These are phyloP conservation scores for Sminthurides aquaticus DNA, from an alignment of 2,888 invertebrate species.

Conservation along the genomic window DNA sequence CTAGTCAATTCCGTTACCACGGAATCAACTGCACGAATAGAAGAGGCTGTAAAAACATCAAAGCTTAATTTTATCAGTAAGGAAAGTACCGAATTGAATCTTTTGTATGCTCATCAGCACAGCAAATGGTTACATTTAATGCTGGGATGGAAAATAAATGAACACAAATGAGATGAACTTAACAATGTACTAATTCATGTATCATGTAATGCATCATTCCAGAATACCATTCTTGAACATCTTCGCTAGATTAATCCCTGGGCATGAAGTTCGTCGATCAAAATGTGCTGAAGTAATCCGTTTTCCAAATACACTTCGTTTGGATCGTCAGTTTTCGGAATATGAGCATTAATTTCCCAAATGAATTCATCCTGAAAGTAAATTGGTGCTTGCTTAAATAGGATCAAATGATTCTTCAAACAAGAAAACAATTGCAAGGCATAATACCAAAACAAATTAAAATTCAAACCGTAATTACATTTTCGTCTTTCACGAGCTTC, in stretches of 20 bases:
- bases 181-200: background rate
- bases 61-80: slow-evolving; percentile 15
- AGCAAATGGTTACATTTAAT: slow-evolving; percentile 28
- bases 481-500: background rate
- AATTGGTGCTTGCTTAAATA: no score
- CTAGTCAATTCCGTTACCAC: slow-evolving; percentile 15
- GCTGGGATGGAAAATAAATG: slow-evolving; percentile 25
- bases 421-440: no score
- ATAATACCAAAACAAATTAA: no score
- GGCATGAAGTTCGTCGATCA: background rate
- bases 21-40: background rate
- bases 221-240: background rate
- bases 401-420: no score
- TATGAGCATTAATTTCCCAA: background rate
- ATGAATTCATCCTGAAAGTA: background rate
- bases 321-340: background rate
- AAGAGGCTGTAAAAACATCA: background rate
- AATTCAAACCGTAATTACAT: no score
- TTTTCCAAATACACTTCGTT: background rate
- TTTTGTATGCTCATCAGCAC: slow-evolving; percentile 28
- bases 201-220: background rate
- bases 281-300: background rate
- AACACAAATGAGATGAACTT: background rate
- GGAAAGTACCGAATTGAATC: slow-evolving; percentile 30
- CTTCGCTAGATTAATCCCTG: no score